Base-by-base conservation (phyloP, 1,140 invertebrate species). In the Battus philenor region DNA sequence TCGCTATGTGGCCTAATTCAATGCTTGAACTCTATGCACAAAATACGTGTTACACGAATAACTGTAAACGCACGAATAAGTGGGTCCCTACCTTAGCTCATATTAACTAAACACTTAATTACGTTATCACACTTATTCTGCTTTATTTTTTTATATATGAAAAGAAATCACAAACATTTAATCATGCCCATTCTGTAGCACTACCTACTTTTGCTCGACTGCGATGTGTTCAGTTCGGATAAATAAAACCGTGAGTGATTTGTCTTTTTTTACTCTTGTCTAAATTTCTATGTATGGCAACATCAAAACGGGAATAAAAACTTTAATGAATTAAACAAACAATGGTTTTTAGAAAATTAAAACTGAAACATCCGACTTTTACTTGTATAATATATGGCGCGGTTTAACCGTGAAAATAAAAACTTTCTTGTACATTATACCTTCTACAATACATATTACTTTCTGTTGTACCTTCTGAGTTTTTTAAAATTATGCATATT, bases 1-100 rank as follows among this genome's bases (percentile, higher is more conserved):
- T 86, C 84, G 84, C 84, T 86, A 86, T 86, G 84, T 86, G 84
- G 84, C 84, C 82, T 86, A 86, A 86, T 86, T 86, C 82, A 84
- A 78, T 78, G 76, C 79, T 82, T 70, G 77, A 83, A 78, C 82
- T 86, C 79, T 81, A 86, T 86, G 79, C 80, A 83, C 80, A 83
- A 86, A 81, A 85, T 85, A 83, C 79, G 81, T 85, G 78, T 82
- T 83, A 82, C 81, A 66, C 77, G 78, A 69, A 75, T 85, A 85
- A 85, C 81, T 85, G 81, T 85, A 85, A 81, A 83, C 81, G 62
- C 71, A 81, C 74, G 69, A 85, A 79, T 78, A 73, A 68, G 68
- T 73, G 58, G 64, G 68, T 66, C 59, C 56, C 60, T 64, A 67
- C 66, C 54, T 57, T 56, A 55, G 18, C 34, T 63, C 60, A 50